phyloP scores from a whole-genome alignment of 2,797 vertebrate genomes.

The Pachyuromys duprasi region DNA sequence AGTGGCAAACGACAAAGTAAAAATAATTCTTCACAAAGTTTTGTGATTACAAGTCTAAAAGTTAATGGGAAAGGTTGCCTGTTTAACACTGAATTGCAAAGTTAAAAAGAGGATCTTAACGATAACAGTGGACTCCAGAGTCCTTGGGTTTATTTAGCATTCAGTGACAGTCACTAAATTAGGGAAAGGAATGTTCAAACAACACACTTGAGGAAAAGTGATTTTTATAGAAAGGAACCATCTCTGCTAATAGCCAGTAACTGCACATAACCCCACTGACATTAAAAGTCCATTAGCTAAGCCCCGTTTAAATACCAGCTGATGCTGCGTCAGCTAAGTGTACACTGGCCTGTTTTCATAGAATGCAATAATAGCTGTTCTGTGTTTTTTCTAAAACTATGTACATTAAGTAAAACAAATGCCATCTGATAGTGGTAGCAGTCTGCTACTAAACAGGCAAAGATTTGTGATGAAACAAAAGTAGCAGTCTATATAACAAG shows the following conservation, averaged over 20 bases:
- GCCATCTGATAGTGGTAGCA: slow-evolving; percentile 84
- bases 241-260: slow-evolving; percentile 90
- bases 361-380: slow-evolving; percentile 84
- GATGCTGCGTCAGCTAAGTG: slow-evolving; percentile 92
- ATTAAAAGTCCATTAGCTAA: slow-evolving; percentile 96
- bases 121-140: slow-evolving; percentile 87
- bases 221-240: slow-evolving; percentile 88
- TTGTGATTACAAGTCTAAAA: slow-evolving; percentile 63
- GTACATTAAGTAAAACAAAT: slow-evolving; percentile 88
- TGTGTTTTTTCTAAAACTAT: slow-evolving; percentile 87
- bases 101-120: slow-evolving; percentile 86
- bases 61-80: slow-evolving; percentile 71
- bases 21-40: slow-evolving; percentile 73
- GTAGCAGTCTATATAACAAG: slow-evolving; percentile 84
- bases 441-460: slow-evolving; percentile 81
- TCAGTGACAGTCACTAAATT: slow-evolving; percentile 91
- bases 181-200: slow-evolving; percentile 89
- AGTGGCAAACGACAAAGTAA: slow-evolving; percentile 35
- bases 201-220: slow-evolving; percentile 88
- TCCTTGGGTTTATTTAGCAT: slow-evolving; percentile 89
- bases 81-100: slow-evolving; percentile 79
- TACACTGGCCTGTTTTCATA: slow-evolving; percentile 86
- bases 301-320: slow-evolving; percentile 91
- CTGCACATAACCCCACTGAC: slow-evolving; percentile 89
- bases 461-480: slow-evolving; percentile 85